Evolutionary conservation across 1,140 invertebrate species (phyloP).

Genomic region (Solenopsis invicta): DNA sequence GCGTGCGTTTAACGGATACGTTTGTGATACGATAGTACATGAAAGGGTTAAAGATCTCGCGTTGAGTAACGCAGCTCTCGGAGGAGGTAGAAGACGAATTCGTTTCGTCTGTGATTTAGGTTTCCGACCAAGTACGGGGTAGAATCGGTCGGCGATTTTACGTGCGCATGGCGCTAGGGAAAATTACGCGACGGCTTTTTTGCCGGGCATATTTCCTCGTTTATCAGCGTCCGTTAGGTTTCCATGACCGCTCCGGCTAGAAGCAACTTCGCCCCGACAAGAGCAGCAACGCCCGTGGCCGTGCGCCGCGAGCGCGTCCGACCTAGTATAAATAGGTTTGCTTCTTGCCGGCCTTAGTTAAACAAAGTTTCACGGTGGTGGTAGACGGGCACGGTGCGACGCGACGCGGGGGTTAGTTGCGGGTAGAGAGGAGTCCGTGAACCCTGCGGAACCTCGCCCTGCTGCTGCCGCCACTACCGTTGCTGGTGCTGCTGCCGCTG

Average conservation of each 20-base stretch:
- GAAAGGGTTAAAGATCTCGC: background rate
- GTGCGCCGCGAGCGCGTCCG: conserved; percentile 79
- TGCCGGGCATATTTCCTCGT: conserved; percentile 61
- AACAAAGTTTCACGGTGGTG: conserved; percentile 83
- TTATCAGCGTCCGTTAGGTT: conserved; percentile 69
- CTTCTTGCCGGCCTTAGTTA: conserved; percentile 84
- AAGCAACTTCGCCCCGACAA: conserved; percentile 51
- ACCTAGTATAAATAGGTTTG: conserved; percentile 85
- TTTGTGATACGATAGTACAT: background rate
- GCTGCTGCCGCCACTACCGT: conserved; percentile 53
- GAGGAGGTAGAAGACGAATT: background rate
- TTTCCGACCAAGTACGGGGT: background rate
- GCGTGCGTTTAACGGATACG: background rate
- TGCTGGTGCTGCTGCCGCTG: conserved; percentile 70
- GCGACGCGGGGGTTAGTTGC: conserved; percentile 62
- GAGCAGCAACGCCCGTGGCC: conserved; percentile 66
- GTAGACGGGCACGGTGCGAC: conserved; percentile 34
- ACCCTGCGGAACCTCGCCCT: conserved; percentile 74
- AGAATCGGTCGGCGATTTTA: conserved; percentile 10
- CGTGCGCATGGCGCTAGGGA: conserved; percentile 3
- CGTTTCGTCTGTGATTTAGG: background rate
- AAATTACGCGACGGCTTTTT: conserved; percentile 54
- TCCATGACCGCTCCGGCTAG: conserved; percentile 42
- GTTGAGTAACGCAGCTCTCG: background rate
- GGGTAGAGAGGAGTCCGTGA: conserved; percentile 77